Percentiles rank a stretch among this genome's conserved stretches.
phyloP scores from a whole-genome alignment of 1,140 invertebrate genomes.

The Bombus terrestris region DNA sequence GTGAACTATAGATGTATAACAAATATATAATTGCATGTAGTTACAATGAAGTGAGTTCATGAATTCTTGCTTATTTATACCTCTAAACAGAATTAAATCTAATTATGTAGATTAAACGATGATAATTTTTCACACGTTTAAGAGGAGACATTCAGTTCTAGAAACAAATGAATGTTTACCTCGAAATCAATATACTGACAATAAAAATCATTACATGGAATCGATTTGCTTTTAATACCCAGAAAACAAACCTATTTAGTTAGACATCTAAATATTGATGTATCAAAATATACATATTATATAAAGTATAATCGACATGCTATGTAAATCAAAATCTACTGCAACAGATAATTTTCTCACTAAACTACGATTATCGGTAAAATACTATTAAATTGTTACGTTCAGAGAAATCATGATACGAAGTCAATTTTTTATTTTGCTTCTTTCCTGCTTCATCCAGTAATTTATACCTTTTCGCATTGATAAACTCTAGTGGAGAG shows the following conservation, averaged over 20 bases:
- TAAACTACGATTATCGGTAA: background rate
- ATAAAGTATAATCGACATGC: background rate
- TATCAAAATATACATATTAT: background rate
- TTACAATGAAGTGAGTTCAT: no score
- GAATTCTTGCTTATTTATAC: no score
- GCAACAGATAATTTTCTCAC: background rate
- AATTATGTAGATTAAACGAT: background rate
- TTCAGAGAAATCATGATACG: background rate
- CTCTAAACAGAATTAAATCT: no score
- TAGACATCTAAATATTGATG: background rate
- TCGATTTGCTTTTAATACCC: background rate
- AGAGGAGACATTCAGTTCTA: background rate
- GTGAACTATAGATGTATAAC: no score
- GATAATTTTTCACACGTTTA: background rate
- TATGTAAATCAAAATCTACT: background rate
- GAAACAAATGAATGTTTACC: background rate
- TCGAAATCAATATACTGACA: background rate
- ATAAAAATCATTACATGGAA: background rate
- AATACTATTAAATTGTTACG: background rate
- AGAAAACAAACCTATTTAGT: background rate
- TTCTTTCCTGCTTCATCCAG: background rate
- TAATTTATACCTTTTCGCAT: background rate
- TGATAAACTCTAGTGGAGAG: background rate
- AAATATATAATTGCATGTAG: no score
- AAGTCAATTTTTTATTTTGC: background rate